Evolutionary conservation across 2,888 invertebrate species (phyloP).

Genomic region (Archips xylosteana): DNA sequence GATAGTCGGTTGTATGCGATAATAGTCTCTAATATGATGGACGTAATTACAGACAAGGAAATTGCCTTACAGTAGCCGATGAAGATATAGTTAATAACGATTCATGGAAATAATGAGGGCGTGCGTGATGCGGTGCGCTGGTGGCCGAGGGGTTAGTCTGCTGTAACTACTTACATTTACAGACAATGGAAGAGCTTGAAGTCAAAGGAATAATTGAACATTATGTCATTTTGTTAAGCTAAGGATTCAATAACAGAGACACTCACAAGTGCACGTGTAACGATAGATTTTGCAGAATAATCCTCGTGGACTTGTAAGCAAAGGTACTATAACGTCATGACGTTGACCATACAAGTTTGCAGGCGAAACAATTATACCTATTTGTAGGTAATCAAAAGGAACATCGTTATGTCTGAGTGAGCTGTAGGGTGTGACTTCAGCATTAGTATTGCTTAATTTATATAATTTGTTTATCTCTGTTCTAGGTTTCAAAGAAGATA

Average conservation of each 20-base stretch:
- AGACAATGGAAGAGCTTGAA: neutral
- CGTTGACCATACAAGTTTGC: too few relatives aligned
- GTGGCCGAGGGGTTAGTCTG: constrained; percentile 37
- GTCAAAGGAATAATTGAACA: neutral
- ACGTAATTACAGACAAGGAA: constrained; percentile 71
- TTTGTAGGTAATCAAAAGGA: too few relatives aligned
- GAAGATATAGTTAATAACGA: constrained; percentile 68
- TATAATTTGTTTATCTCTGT: too few relatives aligned
- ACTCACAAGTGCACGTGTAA: too few relatives aligned
- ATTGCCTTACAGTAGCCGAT: constrained; percentile 68
- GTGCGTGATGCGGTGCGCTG: constrained; percentile 60
- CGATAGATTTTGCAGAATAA: too few relatives aligned
- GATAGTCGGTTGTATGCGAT: constrained; percentile 70
- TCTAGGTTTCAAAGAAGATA: too few relatives aligned
- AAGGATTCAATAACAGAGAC: neutral
- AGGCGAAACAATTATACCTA: too few relatives aligned
- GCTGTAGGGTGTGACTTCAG: too few relatives aligned
- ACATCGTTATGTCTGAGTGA: too few relatives aligned
- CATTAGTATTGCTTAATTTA: too few relatives aligned
- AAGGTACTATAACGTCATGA: too few relatives aligned
- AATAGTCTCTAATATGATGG: constrained; percentile 72
- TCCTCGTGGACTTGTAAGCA: too few relatives aligned
- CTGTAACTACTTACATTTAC: neutral
- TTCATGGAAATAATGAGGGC: constrained; percentile 70
- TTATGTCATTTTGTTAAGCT: neutral